Evolutionary conservation across 2,797 vertebrate species (phyloP).

Genomic region (Vespertilio murinus): DNA sequence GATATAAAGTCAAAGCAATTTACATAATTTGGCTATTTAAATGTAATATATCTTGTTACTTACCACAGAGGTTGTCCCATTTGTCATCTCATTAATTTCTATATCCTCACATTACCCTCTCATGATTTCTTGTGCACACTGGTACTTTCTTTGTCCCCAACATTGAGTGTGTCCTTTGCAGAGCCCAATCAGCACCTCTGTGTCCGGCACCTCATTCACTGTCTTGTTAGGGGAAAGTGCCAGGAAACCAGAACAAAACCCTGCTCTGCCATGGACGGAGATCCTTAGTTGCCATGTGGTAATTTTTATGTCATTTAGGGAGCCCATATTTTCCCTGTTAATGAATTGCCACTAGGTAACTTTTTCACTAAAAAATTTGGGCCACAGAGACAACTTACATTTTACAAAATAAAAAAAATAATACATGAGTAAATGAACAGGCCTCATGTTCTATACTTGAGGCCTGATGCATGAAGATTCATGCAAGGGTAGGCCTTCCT

Average conservation of each 20-base stretch:
- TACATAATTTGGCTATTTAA: conserved; percentile 64
- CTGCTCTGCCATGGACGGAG: neutral
- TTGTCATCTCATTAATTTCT: conserved; percentile 57
- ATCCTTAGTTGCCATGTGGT: neutral
- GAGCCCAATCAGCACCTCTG: neutral
- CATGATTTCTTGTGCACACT: neutral
- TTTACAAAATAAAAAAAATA: neutral
- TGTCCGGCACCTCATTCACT: neutral
- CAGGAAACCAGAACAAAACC: neutral
- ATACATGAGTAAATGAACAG: neutral
- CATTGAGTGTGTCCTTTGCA: neutral
- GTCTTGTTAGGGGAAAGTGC: neutral
- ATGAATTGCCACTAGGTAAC: neutral
- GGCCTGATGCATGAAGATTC: too few relatives aligned
- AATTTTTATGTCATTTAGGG: neutral
- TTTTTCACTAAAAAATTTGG: neutral
- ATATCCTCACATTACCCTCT: neutral
- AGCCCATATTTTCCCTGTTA: neutral
- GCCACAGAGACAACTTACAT: neutral
- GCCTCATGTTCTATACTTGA: neutral
- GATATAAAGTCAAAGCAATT: conserved; percentile 57
- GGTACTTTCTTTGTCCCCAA: neutral
- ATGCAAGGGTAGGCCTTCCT: too few relatives aligned
- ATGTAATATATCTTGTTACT: conserved; percentile 55
- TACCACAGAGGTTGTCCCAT: conserved; percentile 32